phyloP scores from a whole-genome alignment of 2,113 vertebrate genomes.

The Colius striatus region DNA sequence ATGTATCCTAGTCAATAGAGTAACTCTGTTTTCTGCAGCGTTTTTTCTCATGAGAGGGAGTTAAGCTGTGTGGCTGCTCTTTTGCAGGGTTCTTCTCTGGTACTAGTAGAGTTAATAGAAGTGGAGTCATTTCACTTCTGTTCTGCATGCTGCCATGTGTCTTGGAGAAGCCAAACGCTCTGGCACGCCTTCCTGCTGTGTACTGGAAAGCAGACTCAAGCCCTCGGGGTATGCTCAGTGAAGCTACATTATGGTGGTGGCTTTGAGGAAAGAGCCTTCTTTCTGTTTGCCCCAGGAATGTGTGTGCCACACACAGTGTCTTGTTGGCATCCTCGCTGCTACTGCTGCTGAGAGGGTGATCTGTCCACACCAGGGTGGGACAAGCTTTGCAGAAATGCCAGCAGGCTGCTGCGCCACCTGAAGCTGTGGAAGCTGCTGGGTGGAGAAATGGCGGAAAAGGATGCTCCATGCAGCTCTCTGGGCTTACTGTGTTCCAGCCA shows the following conservation, averaged over 20 bases:
- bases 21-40: not conserved
- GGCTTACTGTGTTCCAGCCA: constrained; percentile 22
- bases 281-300: not conserved
- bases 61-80: not conserved
- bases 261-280: not conserved
- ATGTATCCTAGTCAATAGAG: not conserved
- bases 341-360: not conserved
- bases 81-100: not conserved
- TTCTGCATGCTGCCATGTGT: not conserved
- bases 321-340: not conserved
- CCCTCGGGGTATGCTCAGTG: not conserved
- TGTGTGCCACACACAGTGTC: not conserved
- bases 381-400: not conserved
- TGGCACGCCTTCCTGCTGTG: not conserved
- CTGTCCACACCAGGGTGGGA: rapidly evolving
- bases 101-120: constrained; percentile 14
- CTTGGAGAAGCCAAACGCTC: constrained; percentile 15
- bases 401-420: not conserved
- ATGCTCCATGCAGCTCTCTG: not conserved
- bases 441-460: not conserved
- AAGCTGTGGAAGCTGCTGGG: not conserved
- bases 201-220: constrained; percentile 36
- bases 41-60: not conserved
- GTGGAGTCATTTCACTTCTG: constrained; percentile 6
- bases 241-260: not conserved